Percentiles rank a stretch among this genome's conserved stretches.
These are phyloP conservation scores for Aspidiotus destructor DNA, from an alignment of 2,888 invertebrate species.

Conservation along the genomic window DNA sequence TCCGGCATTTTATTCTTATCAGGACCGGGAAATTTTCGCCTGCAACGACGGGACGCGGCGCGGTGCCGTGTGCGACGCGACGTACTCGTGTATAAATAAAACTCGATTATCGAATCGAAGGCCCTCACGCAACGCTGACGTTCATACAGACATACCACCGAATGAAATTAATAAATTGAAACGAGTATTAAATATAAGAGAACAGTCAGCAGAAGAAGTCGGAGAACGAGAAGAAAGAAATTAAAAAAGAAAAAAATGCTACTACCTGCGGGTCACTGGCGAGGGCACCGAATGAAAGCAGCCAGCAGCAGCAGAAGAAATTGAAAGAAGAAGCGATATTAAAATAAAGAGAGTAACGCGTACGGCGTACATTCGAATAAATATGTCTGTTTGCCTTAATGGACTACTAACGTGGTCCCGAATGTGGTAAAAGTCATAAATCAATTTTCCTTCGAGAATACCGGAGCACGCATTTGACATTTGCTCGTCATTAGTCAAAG, in stretches of 20 bases:
- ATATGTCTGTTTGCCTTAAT: not conserved
- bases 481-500: slow-evolving; percentile 4
- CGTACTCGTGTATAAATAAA: no score
- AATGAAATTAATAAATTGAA: slow-evolving; percentile 3
- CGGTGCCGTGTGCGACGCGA: no score
- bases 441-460: slow-evolving; percentile 1
- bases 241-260: not conserved
- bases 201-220: no score
- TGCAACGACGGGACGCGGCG: no score
- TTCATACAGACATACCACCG: no score
- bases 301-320: slow-evolving; percentile 8
- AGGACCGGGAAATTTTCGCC: no score
- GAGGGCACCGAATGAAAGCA: not conserved
- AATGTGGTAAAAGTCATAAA: slow-evolving; percentile 2
- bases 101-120: no score
- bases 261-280: slow-evolving; percentile 1
- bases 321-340: slow-evolving; percentile 3
- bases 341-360: slow-evolving; percentile 12
- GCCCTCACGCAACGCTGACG: no score
- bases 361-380: not conserved
- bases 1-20: no score
- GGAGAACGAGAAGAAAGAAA: not conserved
- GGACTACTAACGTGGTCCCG: slow-evolving; percentile 1
- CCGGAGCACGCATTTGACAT: not conserved
- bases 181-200: not conserved